A percentile compares a stretch with the other conserved stretches of the same genome.
phyloP scores from a whole-genome alignment of 2,888 invertebrate species.

The Phalera bucephala region DNA sequence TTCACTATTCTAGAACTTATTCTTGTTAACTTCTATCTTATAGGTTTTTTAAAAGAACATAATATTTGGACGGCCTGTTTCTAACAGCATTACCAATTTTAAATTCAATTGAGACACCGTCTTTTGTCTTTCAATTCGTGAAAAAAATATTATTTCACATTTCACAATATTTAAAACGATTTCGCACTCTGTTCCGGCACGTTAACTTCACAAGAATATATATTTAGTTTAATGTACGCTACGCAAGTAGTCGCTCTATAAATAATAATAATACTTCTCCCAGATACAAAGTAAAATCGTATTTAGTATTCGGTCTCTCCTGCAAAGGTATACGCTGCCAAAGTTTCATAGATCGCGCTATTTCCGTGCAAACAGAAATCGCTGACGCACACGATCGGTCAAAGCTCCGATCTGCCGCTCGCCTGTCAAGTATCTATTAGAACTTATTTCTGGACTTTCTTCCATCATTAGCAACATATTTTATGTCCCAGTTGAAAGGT shows the following conservation, averaged over 20 bases:
- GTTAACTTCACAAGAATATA: too few relatives aligned
- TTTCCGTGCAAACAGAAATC: slow-evolving; percentile 50
- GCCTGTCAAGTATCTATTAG: slow-evolving; percentile 36
- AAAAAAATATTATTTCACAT: too few relatives aligned
- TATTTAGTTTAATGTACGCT: too few relatives aligned
- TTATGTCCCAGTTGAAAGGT: slow-evolving; percentile 24
- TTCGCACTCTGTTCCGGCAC: too few relatives aligned
- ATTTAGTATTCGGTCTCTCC: slow-evolving; percentile 56
- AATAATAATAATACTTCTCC: slow-evolving; percentile 33
- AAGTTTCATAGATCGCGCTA: slow-evolving; percentile 59
- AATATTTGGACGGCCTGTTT: too few relatives aligned
- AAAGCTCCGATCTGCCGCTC: slow-evolving; percentile 48
- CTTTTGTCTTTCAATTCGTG: too few relatives aligned
- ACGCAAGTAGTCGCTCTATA: slow-evolving; percentile 19
- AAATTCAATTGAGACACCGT: too few relatives aligned
- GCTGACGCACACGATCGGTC: slow-evolving; percentile 43
- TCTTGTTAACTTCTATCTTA: too few relatives aligned
- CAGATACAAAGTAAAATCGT: slow-evolving; percentile 29
- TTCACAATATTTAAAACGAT: too few relatives aligned
- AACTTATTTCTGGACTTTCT: slow-evolving; percentile 34
- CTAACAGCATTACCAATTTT: too few relatives aligned
- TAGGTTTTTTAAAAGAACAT: too few relatives aligned
- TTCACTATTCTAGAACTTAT: too few relatives aligned
- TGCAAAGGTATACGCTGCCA: slow-evolving; percentile 65
- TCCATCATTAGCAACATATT: slow-evolving; percentile 23